Conservation (phyloP, 2,888 invertebrate genomes). For the Thymelicus sylvestris region DNA sequence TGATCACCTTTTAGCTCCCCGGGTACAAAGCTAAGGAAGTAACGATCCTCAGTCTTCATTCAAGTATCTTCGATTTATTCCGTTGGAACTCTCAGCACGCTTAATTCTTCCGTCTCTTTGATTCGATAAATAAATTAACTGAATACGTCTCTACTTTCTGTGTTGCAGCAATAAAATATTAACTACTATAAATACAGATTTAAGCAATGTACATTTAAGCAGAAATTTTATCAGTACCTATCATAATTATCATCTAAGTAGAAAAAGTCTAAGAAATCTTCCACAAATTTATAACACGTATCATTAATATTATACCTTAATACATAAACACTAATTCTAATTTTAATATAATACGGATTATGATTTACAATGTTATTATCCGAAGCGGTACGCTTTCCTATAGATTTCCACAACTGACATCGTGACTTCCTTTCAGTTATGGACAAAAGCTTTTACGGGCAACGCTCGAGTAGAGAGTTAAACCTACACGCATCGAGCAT, state of each 20-base stretch:
- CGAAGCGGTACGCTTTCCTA: background rate
- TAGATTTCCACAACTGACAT: background rate
- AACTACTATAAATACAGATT: background rate
- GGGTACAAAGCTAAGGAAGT: constrained; percentile 13
- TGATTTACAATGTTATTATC: background rate
- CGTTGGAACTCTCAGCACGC: background rate
- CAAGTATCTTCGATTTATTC: constrained; percentile 17
- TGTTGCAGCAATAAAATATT: background rate
- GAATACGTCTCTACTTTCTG: background rate
- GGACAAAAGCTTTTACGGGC: background rate
- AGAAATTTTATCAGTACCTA: no score
- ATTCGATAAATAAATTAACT: constrained; percentile 9
- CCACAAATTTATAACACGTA: no score
- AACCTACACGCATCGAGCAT: background rate
- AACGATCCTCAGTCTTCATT: constrained; percentile 11
- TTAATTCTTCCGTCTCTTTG: constrained; percentile 15
- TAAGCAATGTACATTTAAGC: no score
- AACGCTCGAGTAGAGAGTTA: background rate
- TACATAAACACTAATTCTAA: no score
- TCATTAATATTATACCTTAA: no score
- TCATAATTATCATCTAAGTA: no score
- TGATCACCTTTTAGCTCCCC: constrained; percentile 10
- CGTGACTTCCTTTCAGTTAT: background rate
- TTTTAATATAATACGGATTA: no score
- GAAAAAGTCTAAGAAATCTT: no score